Base-by-base conservation (phyloP, 2,888 invertebrate species). In the Caenorhabditis sp. region DNA sequence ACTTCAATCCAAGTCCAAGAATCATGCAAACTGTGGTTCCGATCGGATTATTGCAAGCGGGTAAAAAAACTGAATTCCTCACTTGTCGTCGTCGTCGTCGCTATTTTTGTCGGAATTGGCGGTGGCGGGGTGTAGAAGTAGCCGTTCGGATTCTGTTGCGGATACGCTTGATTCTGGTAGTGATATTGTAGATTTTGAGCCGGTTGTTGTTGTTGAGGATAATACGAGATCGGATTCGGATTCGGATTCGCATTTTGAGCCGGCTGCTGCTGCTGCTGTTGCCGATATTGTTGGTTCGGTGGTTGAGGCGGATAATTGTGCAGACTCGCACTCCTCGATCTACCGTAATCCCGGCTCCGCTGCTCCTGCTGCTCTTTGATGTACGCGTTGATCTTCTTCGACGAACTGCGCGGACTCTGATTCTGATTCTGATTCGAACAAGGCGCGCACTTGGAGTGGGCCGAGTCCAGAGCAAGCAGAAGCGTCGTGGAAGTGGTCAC, bases 291-390 rank as follows among this genome's bases (percentile, higher is more conserved):
- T 0, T 24, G 26, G 2, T 35, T 2, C 15, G n/a, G 26, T 48
- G 24, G 13, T 11, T 56, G 9, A 3, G 9, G 39, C n/a, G 37
- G 43, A 30, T n/a, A n/a, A n/a, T n/a, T n/a, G n/a, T n/a, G n/a
- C n/a, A n/a, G n/a, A n/a, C n/a, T n/a, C n/a, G n/a, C n/a, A n/a
- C 9, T 15, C n/a, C 22, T 15, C 11, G 41, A 7, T 50, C 50
- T 68, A 6, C 56, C 41, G 32, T 46, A 32, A n/a, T 22, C 46
- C 22, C 53, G 41, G 15, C 41, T 43, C 27, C 45, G 2, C 11
- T 73, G 73, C 48, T 63, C 43, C 32, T 71, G 39, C 9, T 59
- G 56, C 45, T 71, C 58, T 7, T 76, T 70, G 0, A 59, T 26
- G 27, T 58, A 71, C 2, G 71, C 71, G n/a, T 71, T 71, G 15